These are phyloP conservation scores for Acanthacorydalis orientalis DNA, from an alignment of 2,888 invertebrate genomes.

Conservation along the genomic window DNA sequence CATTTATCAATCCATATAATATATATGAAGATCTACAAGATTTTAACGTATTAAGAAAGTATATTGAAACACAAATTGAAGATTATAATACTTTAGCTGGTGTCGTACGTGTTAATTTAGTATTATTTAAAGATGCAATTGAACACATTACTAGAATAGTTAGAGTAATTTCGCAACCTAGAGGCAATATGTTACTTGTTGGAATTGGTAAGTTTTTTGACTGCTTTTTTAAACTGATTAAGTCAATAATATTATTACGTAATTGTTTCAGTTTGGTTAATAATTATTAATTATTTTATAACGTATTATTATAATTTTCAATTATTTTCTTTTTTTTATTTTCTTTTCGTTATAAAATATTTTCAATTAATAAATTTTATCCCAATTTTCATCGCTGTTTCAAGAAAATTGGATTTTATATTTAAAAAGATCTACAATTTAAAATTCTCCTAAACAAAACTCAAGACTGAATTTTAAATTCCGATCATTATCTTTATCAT, in stretches of 20 bases:
- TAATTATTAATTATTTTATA: neutral
- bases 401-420: too few relatives aligned
- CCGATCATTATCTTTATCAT: too few relatives aligned
- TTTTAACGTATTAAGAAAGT: slow-evolving; percentile 35
- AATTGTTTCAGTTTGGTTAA: neutral
- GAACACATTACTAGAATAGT: slow-evolving; percentile 71
- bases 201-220: slow-evolving; percentile 43
- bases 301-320: too few relatives aligned
- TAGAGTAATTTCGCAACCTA: slow-evolving; percentile 66
- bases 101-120: slow-evolving; percentile 61
- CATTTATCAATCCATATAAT: slow-evolving; percentile 61
- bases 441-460: too few relatives aligned
- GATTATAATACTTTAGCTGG: slow-evolving; percentile 71
- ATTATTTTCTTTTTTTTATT: too few relatives aligned
- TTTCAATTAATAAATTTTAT: too few relatives aligned
- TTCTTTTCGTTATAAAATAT: too few relatives aligned
- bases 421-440: too few relatives aligned
- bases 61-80: slow-evolving; percentile 39
- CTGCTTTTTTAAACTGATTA: too few relatives aligned
- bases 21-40: slow-evolving; percentile 68
- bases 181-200: slow-evolving; percentile 69
- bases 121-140: slow-evolving; percentile 73
- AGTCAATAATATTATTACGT: neutral
- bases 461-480: too few relatives aligned
- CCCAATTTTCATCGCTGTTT: too few relatives aligned